These are phyloP conservation scores for Spea hammondii DNA, from an alignment of 2,797 vertebrate genomes.

Conservation along the genomic window DNA sequence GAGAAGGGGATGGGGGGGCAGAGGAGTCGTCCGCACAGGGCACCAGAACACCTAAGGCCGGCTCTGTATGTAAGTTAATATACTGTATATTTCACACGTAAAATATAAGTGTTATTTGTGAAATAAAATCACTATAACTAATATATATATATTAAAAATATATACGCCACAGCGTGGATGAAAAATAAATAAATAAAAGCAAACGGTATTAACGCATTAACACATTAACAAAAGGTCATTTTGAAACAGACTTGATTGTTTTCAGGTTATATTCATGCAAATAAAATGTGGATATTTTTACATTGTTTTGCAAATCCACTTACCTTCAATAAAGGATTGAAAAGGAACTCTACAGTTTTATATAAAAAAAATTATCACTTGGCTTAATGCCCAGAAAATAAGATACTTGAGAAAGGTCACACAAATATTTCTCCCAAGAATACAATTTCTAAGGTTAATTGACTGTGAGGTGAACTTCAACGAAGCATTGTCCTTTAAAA, in stretches of 20 bases:
- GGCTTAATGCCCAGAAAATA: constrained; percentile 67
- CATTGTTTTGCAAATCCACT: constrained; percentile 25
- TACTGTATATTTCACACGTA: constrained; percentile 5
- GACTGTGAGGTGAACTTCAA: constrained; percentile 59
- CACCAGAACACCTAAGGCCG: too few relatives aligned
- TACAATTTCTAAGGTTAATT: constrained; percentile 61
- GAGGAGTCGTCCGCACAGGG: too few relatives aligned
- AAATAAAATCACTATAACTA: not conserved
- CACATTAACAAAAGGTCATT: constrained; percentile 29
- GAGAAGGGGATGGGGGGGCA: too few relatives aligned
- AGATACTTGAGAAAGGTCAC: constrained; percentile 62
- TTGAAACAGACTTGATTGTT: constrained; percentile 29
- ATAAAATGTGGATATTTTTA: constrained; percentile 13
- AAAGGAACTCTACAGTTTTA: constrained; percentile 53
- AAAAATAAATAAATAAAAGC: not conserved
- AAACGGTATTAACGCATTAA: not conserved
- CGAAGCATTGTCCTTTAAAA: constrained; percentile 51
- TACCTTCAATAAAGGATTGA: constrained; percentile 32
- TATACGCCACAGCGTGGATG: not conserved
- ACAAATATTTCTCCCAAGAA: constrained; percentile 43
- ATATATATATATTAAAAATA: not conserved
- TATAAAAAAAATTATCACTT: constrained; percentile 59
- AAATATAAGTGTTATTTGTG: not conserved
- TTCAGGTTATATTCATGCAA: constrained; percentile 21
- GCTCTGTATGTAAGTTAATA: too few relatives aligned